Evolutionary conservation across 2,113 vertebrate genomes (phyloP).

Genomic region (Poeciliopsis turrubarensis): DNA sequence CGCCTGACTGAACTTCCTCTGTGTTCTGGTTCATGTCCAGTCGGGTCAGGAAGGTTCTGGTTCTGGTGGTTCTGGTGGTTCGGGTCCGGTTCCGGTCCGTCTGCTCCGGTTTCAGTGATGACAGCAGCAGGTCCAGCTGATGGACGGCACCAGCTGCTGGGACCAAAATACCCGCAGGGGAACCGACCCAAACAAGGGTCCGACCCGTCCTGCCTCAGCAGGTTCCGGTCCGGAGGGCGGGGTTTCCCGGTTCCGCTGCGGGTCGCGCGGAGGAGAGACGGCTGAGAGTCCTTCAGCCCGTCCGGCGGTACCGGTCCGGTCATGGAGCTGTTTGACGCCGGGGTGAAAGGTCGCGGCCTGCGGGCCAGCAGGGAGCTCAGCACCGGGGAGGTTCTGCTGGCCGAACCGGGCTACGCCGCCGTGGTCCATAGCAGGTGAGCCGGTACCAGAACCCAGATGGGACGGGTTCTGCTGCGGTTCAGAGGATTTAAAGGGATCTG

Average conservation of each 20-base stretch:
- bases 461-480: not conserved
- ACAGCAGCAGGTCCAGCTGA: slow-evolving; percentile 65
- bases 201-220: slow-evolving; percentile 12
- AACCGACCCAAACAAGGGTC: slow-evolving; percentile 72
- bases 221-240: slow-evolving; percentile 7
- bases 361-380: slow-evolving; percentile 84
- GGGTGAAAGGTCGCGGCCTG: slow-evolving; percentile 91
- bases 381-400: slow-evolving; percentile 89
- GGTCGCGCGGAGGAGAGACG: slow-evolving; percentile 24
- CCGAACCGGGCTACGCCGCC: slow-evolving; percentile 89
- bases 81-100: not conserved
- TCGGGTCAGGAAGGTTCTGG: no score
- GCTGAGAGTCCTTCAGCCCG: slow-evolving; percentile 18
- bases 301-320: slow-evolving; percentile 31
- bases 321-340: slow-evolving; percentile 89
- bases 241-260: slow-evolving; percentile 63
- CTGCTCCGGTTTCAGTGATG: no score
- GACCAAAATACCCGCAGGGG: slow-evolving; percentile 88
- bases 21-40: not conserved
- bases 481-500: not conserved
- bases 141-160: slow-evolving; percentile 86
- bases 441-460: not conserved
- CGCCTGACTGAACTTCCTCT: no score
- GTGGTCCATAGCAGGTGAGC: slow-evolving; percentile 95
- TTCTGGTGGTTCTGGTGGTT: not conserved